Conservation (phyloP, 2,888 invertebrate species). For the Cephonodes hylas region DNA sequence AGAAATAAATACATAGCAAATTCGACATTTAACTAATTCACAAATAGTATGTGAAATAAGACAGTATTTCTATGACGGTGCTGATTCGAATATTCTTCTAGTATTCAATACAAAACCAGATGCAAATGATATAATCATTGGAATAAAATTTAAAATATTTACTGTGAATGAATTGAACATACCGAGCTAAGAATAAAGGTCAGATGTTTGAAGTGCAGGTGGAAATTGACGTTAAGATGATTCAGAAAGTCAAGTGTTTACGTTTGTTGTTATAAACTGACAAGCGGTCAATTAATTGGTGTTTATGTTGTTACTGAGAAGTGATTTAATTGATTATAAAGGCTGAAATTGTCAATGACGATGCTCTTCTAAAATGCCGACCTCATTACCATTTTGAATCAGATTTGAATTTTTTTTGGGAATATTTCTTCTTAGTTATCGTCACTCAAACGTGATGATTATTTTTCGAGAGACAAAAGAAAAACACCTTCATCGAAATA, state of each 20-base stretch:
- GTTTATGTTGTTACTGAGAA: background rate
- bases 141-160: background rate
- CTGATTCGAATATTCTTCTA: too few species aligned
- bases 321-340: background rate
- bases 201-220: background rate
- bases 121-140: background rate
- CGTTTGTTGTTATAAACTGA: background rate
- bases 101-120: too few species aligned
- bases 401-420: too few species aligned
- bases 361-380: background rate
- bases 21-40: too few species aligned
- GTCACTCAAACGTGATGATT: too few species aligned
- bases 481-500: too few species aligned
- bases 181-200: background rate
- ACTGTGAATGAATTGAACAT: background rate
- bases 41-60: too few species aligned
- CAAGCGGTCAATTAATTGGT: background rate
- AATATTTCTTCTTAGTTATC: too few species aligned
- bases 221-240: background rate
- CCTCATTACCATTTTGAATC: background rate
- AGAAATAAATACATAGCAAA: too few species aligned
- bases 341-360: background rate
- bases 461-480: too few species aligned
- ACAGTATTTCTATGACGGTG: too few species aligned
- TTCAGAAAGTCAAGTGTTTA: background rate